Base-by-base conservation (phyloP, 2,113 vertebrate species). In the Pseudolaguvia tuberculata region DNA sequence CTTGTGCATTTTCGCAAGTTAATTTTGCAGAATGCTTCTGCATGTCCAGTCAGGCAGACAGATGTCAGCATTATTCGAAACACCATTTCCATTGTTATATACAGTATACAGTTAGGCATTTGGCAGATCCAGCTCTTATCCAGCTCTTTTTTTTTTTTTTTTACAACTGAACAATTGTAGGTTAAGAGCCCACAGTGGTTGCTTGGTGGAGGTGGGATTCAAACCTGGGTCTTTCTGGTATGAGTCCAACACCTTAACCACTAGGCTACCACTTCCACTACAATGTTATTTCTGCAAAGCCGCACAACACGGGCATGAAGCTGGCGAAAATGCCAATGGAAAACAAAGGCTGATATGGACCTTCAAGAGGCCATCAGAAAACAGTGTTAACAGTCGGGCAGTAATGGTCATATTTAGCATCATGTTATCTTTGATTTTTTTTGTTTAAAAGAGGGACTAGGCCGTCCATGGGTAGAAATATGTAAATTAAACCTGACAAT, bases 61-160 rank as follows among this genome's bases (percentile, higher is more conserved):
- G 71, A 71, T 48, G 48, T 65, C 63, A 75, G 55, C 14, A 8
- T 14, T 52, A 76, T 58, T 66, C 77, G 79, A 47, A 76, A 82
- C 35, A 17, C 73, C 53, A 76, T 79, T 83, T 77, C 29, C 58
- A 61, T 21, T 15, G 17, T 83, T 35, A 6, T 35, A 35, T 35
- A n/a, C n/a, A n/a, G n/a, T n/a, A n/a, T n/a, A n/a, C n/a, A n/a
- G n/a, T n/a, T n/a, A n/a, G n/a, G n/a, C n/a, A n/a, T n/a, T n/a
- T n/a, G n/a, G n/a, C n/a, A n/a, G n/a, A n/a, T n/a, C n/a, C n/a
- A n/a, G n/a, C n/a, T n/a, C n/a, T n/a, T n/a, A n/a, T n/a, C n/a
- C n/a, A n/a, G n/a, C n/a, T n/a, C n/a, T n/a, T n/a, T n/a, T n/a
- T n/a, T n/a, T n/a, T n/a, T n/a, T n/a, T n/a, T n/a, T n/a, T n/a